Percentiles rank a stretch among this genome's conserved stretches.
These are phyloP conservation scores for Nemapogon koenigi DNA, from an alignment of 2,888 invertebrate genomes.

Conservation along the genomic window DNA sequence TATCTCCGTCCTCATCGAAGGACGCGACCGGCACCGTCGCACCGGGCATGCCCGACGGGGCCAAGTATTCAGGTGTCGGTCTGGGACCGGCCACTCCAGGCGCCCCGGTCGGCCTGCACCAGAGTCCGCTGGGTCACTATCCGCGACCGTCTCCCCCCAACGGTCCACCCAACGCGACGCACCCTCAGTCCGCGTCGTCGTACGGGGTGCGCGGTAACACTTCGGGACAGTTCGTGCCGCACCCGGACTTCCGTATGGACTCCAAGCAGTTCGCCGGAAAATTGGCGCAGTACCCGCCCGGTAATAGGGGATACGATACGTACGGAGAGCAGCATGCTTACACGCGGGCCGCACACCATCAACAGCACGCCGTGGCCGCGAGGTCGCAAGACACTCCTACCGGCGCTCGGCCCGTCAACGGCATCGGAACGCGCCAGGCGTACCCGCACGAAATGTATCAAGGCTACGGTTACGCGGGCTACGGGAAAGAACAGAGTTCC, in stretches of 20 bases:
- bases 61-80: conserved; percentile 68
- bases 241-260: conserved; percentile 60
- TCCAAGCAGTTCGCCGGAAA: conserved; percentile 56
- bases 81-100: conserved; percentile 70
- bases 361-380: conserved; percentile 36
- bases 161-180: conserved; percentile 65
- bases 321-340: conserved; percentile 45
- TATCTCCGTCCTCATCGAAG: conserved; percentile 62
- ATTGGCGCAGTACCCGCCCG: conserved; percentile 48
- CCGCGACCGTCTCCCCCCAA: conserved; percentile 75
- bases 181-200: conserved; percentile 66
- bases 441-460: conserved; percentile 60
- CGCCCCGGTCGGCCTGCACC: conserved; percentile 68
- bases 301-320: conserved; percentile 43
- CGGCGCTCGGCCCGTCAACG: conserved; percentile 41
- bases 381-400: conserved; percentile 42
- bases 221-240: conserved; percentile 52
- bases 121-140: conserved; percentile 70
- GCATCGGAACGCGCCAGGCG: conserved; percentile 39
- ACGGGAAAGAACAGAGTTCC: conserved; percentile 56
- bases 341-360: conserved; percentile 49
- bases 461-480: conserved; percentile 57
- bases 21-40: conserved; percentile 44
- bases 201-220: conserved; percentile 63
- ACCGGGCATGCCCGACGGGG: conserved; percentile 56